Base-by-base conservation (phyloP, 92 coral and sea anemone species). In the Pocillopora grandis region DNA sequence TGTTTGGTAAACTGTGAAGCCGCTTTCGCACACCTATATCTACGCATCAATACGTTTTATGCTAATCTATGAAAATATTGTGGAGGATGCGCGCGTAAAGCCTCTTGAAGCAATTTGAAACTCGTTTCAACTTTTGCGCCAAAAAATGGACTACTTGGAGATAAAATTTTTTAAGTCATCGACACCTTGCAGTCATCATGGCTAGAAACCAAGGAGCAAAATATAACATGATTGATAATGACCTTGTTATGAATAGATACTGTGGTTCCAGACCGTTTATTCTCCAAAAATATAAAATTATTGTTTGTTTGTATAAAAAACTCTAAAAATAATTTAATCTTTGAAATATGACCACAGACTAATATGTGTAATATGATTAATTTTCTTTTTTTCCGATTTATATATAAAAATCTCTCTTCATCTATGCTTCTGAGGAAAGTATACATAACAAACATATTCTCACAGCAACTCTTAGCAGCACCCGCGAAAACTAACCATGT, bases 311-410 rank as follows among this genome's bases (percentile, higher is more conserved):
- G 19, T 55, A 67, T 27, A 57, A 10, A 57, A 12, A 56, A 57
- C 20, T 80, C 19, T 68, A 68, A 66, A 68, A 67, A 13, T 31
- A 65, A 36, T 63, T 21, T 49, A 58, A 49, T 49, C 36, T 15
- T 16, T 60, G 15, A 48, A 20, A 52, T 15, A 31, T 48, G 64
- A 57, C 82, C 27, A n/a, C 62, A 72, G 62, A 48, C 73, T 48
- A 16, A 66, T 37, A 78, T 16, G 35, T 37, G 82, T 78, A 62
- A 42, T 78, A 63, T 42, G 71, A 64, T 64, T 64, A 72, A 21
- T 27, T 27, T 27, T 27, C 31, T 52, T n/a, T 73, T 42, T 62
- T 65, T 64, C 12, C 23, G 27, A 78, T 66, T 3, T 61, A n/a
- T 63, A 23, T 20, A 27, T 27, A 27, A 27, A 27, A 27, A 62